Evolutionary conservation across 2,113 vertebrate species (phyloP), one percentile per base, ranked within the genome.

Genomic region (Xiphophorus hellerii): DNA sequence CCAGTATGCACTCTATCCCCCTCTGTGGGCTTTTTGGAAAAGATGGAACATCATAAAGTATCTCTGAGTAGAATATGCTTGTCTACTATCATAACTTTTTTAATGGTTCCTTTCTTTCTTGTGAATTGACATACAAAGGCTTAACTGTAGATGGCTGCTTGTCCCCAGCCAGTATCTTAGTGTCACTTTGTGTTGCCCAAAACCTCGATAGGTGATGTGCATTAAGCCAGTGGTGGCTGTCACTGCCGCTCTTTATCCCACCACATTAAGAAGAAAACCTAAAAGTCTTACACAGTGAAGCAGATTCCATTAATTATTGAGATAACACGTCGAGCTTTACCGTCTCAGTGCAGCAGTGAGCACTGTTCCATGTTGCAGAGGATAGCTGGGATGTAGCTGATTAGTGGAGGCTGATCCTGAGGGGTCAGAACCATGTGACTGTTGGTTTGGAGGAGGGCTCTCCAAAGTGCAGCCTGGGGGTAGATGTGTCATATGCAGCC

Each of bases 221-320:
- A 87, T 90, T 86, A 90, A 85, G 85, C 71, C 86, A 80, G 80
- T 15, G 30, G 82, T 85, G 89, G 75, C 90, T 91, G 90, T 92
- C 90, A 86, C 71, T 39, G 80, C 69, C 71, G 71, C 73, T 91
- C 80, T 92, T 82, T 78, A 74, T 88, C 68, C 75, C 75, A 62
- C 69, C 66, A 66, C 71, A 66, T 51, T 69, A 25, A 48, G 6
- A 54, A 65, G 66, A 62, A 62, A 83, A 89, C 71, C 68, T 86
- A 71, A 91, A 86, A 88, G 80, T 87, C 83, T 77, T 68, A 76
- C 74, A 84, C 80, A 83, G 82, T 77, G 70, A 83, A 85, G 54
- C 79, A 84, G 66, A 85, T 91, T 89, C 85, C 85, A 93, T 94
- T 79, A 92, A 93, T 93, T 86, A 94, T 94, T 94, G 44, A 94